Conservation (phyloP, 2,113 vertebrate genomes). For the Lontra canadensis region DNA sequence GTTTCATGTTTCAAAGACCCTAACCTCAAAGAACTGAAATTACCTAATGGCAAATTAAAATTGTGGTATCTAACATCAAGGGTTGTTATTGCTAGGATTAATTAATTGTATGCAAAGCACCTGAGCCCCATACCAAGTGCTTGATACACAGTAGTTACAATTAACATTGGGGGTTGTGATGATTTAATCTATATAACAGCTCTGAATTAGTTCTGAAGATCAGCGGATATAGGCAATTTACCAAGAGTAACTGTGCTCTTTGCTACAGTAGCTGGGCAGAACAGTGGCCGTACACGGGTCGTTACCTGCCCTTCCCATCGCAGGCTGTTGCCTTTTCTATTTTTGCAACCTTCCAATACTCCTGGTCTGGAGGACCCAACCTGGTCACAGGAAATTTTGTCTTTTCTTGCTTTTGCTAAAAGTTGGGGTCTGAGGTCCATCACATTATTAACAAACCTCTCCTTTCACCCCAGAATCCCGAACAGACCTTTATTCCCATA, state of each 20-base stretch:
- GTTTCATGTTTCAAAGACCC: conserved; percentile 13
- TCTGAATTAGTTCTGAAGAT: not conserved
- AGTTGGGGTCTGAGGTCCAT: not conserved
- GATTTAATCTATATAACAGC: not conserved
- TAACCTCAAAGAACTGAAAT: not conserved
- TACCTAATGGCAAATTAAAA: not conserved
- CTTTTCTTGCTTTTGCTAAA: not conserved
- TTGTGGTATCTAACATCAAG: not conserved
- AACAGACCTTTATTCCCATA: not conserved
- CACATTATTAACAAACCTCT: not conserved
- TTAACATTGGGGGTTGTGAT: not conserved
- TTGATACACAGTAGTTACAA: not conserved
- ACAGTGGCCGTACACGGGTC: accelerated
- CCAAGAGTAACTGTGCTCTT: not conserved
- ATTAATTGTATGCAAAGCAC: not conserved
- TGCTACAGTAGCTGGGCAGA: not conserved
- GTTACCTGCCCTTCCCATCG: accelerated
- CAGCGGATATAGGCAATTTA: not conserved
- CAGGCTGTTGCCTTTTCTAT: not conserved
- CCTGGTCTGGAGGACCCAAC: not conserved
- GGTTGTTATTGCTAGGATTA: not conserved
- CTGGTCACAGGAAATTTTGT: not conserved
- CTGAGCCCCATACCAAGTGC: not conserved
- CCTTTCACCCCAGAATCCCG: not conserved
- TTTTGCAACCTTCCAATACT: not conserved